These are phyloP conservation scores for Tetrax tetrax DNA, from an alignment of 2,113 vertebrate species.

Conservation along the genomic window DNA sequence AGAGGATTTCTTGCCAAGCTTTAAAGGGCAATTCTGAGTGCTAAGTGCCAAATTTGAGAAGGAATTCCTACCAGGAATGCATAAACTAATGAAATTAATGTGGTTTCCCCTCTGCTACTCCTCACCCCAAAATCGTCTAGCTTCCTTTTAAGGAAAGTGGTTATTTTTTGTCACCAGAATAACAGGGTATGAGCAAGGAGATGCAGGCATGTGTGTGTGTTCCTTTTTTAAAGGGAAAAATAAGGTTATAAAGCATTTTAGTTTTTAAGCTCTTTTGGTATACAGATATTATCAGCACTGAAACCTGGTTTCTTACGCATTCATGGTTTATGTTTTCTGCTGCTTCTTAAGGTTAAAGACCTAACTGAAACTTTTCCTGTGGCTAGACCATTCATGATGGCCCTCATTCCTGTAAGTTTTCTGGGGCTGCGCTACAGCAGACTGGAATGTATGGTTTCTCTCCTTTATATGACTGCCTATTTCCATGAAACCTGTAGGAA, in stretches of 20 bases:
- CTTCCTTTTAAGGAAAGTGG: conserved; percentile 48
- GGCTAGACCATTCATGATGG: not conserved
- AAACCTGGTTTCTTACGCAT: not conserved
- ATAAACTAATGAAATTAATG: conserved; percentile 61
- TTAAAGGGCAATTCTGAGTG: conserved; percentile 40
- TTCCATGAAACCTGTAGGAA: not conserved
- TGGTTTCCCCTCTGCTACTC: conserved; percentile 57
- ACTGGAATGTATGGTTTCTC: not conserved
- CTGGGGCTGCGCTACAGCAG: not conserved
- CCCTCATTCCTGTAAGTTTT: not conserved
- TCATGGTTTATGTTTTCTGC: not conserved
- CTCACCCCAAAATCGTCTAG: conserved; percentile 4
- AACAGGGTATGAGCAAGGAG: not conserved
- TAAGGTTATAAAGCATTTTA: not conserved
- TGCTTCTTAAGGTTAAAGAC: not conserved
- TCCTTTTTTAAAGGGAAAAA: not conserved
- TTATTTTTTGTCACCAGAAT: conserved; percentile 13
- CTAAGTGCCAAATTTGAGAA: conserved; percentile 42
- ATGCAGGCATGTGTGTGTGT: not conserved
- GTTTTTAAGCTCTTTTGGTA: not conserved
- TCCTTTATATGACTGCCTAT: not conserved
- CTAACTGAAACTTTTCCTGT: not conserved
- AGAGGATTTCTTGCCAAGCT: conserved; percentile 47
- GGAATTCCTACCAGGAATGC: conserved; percentile 35
- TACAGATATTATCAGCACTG: not conserved